Conservation (phyloP, 2,113 vertebrate species). For the Talpa occidentalis region DNA sequence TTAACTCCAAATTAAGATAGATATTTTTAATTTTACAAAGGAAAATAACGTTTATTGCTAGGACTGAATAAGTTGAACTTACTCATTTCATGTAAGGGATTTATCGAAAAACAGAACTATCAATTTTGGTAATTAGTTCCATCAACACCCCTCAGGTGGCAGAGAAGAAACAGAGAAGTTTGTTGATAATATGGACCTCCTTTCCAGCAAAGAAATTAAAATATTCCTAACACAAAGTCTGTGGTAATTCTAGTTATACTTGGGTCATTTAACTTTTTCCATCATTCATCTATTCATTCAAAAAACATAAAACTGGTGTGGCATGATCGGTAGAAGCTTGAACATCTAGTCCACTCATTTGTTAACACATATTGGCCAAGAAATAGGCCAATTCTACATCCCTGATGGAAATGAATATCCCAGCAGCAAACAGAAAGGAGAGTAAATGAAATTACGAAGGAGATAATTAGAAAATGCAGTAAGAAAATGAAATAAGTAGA, state of each 20-base stretch:
- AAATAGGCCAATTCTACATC: background rate
- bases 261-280: background rate
- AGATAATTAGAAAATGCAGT: background rate
- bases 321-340: background rate
- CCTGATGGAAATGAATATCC: background rate
- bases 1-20: background rate
- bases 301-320: background rate
- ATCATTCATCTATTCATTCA: background rate
- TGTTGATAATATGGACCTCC: background rate
- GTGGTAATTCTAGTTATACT: background rate
- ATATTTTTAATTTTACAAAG: background rate
- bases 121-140: constrained; percentile 36
- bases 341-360: background rate
- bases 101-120: constrained; percentile 28
- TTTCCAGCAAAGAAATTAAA: constrained; percentile 4
- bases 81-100: constrained; percentile 12
- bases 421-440: background rate
- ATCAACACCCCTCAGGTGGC: constrained; percentile 46
- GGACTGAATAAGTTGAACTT: background rate
- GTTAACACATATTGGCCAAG: background rate
- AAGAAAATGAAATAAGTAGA: background rate
- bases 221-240: background rate
- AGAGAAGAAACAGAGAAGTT: constrained; percentile 59
- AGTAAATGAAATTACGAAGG: background rate
- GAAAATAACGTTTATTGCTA: background rate